phyloP scores from a whole-genome alignment of 1,140 invertebrate genomes.

The Euura saliciscinereae region DNA sequence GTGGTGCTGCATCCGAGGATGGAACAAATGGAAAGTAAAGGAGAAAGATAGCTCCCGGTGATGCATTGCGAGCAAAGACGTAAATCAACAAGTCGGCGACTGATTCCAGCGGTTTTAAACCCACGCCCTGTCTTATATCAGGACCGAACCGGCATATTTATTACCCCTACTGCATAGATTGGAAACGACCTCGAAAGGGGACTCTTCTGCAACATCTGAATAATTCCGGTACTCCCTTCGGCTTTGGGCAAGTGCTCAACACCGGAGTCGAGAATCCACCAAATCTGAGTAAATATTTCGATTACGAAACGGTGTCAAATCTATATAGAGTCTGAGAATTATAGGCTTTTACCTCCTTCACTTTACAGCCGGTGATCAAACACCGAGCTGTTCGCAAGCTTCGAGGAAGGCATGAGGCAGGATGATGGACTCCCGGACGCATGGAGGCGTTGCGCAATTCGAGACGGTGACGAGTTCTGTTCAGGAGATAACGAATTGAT shows the following conservation, averaged over 20 bases:
- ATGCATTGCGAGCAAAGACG: conserved; percentile 47
- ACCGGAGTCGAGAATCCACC: too few relatives aligned
- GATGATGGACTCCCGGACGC: too few relatives aligned
- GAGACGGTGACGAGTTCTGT: neutral
- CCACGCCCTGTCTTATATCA: conserved; percentile 55
- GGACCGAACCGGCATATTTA: conserved; percentile 49
- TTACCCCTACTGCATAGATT: conserved; percentile 45
- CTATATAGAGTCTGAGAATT: too few relatives aligned
- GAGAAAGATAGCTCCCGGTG: conserved; percentile 39
- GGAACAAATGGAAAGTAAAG: conserved; percentile 21
- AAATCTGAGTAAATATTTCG: too few relatives aligned
- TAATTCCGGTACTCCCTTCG: too few relatives aligned
- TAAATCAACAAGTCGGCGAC: conserved; percentile 55
- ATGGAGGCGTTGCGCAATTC: neutral
- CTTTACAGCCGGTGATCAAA: too few relatives aligned
- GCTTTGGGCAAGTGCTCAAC: too few relatives aligned
- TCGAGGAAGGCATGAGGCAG: too few relatives aligned
- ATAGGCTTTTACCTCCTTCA: too few relatives aligned
- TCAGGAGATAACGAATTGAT: conserved; percentile 4
- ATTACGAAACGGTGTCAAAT: too few relatives aligned
- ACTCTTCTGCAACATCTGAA: too few relatives aligned
- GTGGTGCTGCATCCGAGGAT: conserved; percentile 23
- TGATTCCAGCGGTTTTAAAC: conserved; percentile 48
- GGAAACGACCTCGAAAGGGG: conserved; percentile 38
- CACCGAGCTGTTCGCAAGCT: too few relatives aligned